Percentiles rank a stretch among this genome's conserved stretches.
Conservation (phyloP, 1,140 invertebrate genomes). For the Tetraneura akinire region DNA sequence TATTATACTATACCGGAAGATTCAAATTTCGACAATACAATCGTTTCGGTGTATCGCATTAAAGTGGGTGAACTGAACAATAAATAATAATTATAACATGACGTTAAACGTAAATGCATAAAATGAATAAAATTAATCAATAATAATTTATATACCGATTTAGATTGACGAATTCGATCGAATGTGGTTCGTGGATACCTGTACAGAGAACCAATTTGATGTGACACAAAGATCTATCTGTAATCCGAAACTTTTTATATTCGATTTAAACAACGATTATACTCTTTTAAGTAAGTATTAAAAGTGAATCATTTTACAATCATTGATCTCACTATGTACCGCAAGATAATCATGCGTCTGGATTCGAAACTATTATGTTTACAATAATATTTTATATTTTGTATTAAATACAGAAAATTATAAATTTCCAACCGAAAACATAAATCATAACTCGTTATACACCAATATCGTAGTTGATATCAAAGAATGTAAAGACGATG, state of each 20-base stretch:
- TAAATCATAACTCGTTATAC: slow-evolving; percentile 61
- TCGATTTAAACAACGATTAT: slow-evolving; percentile 63
- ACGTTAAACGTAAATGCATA: too few species aligned
- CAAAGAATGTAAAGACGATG: slow-evolving; percentile 62
- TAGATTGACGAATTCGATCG: slow-evolving; percentile 67
- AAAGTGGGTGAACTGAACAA: slow-evolving; percentile 54
- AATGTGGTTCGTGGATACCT: slow-evolving; percentile 71
- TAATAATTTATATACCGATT: slow-evolving; percentile 40
- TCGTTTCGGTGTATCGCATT: slow-evolving; percentile 56
- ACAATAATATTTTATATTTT: neutral
- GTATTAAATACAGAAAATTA: slow-evolving; percentile 62
- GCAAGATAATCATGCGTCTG: neutral
- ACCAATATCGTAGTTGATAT: slow-evolving; percentile 56
- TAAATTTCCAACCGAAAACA: slow-evolving; percentile 61
- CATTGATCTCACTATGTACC: neutral
- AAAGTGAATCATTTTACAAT: neutral
- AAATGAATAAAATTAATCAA: too few species aligned
- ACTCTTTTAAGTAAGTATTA: slow-evolving; percentile 54
- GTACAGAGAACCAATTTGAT: slow-evolving; percentile 59
- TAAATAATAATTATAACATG: neutral
- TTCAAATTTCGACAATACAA: slow-evolving; percentile 54
- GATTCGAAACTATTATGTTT: neutral
- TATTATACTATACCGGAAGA: neutral
- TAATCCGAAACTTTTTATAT: slow-evolving; percentile 68
- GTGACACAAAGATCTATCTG: slow-evolving; percentile 57